These are phyloP conservation scores for Virgularia gustaviana DNA, from an alignment of 92 coral and sea anemone species.

Conservation along the genomic window DNA sequence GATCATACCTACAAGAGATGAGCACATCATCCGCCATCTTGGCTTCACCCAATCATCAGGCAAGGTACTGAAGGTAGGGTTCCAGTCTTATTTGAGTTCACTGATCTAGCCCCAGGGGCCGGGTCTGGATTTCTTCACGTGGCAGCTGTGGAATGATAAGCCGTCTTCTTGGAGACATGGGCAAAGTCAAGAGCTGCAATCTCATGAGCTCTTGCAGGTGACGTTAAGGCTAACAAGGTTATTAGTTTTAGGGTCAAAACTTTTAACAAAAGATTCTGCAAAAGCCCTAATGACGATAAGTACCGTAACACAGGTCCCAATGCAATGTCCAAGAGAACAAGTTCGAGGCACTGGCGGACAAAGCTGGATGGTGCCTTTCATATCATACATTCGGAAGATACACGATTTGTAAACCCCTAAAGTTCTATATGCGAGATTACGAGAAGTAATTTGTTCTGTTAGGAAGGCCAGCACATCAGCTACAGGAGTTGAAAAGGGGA, in stretches of 20 bases:
- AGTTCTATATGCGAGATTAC: conserved; percentile 41
- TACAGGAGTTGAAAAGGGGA: conserved; percentile 58
- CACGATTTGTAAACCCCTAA: conserved; percentile 40
- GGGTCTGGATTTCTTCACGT: conserved; percentile 43
- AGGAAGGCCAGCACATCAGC: conserved; percentile 44
- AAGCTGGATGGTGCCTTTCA: conserved; percentile 34
- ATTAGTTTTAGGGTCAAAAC: conserved; percentile 16
- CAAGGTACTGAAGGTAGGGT: too few species aligned
- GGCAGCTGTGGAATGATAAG: too few species aligned
- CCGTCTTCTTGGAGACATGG: too few species aligned
- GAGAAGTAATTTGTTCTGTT: conserved; percentile 14
- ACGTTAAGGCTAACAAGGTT: conserved; percentile 37
- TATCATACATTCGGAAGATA: conserved; percentile 45
- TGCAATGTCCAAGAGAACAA: too few species aligned
- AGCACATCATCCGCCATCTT: too few species aligned
- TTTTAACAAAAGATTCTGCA: conserved; percentile 25
- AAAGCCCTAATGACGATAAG: conserved; percentile 14
- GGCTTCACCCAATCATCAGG: too few species aligned
- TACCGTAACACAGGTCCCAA: conserved; percentile 7
- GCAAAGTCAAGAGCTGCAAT: too few species aligned
- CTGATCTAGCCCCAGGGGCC: too few species aligned
- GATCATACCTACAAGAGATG: too few species aligned
- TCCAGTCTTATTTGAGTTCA: too few species aligned
- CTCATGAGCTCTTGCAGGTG: conserved; percentile 50
- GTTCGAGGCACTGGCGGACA: conserved; percentile 8